Conservation (phyloP, 2,113 vertebrate species). For the Desmodus rotundus region DNA sequence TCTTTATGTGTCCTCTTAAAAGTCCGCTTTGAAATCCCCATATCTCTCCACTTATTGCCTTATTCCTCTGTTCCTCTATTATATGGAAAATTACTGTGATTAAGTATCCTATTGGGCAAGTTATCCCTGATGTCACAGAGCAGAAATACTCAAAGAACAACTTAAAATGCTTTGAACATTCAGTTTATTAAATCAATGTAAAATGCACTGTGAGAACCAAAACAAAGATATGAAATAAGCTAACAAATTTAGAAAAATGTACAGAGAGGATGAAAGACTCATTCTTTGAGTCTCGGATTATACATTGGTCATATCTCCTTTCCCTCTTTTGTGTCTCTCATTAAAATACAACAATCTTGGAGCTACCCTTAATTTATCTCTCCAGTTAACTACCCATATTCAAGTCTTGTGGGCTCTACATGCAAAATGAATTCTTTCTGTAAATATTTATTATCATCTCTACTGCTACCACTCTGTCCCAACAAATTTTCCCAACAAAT, state of each 20-base stretch:
- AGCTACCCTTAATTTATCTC: not conserved
- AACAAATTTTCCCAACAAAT: not conserved
- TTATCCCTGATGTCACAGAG: not conserved
- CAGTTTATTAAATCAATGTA: not conserved
- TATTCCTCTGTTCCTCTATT: not conserved
- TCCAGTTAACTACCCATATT: not conserved
- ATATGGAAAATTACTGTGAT: not conserved
- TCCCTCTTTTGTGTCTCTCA: not conserved
- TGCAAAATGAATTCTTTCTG: not conserved
- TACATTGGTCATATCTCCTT: too few species aligned
- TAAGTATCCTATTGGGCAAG: not conserved
- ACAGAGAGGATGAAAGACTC: not conserved
- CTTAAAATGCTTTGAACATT: not conserved
- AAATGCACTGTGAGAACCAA: not conserved
- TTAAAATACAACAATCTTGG: not conserved
- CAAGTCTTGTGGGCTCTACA: not conserved
- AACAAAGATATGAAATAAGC: not conserved
- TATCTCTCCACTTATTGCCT: not conserved
- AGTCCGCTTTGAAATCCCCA: not conserved
- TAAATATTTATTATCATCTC: not conserved
- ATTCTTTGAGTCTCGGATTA: not conserved
- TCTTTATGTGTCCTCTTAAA: not conserved
- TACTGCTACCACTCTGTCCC: not conserved
- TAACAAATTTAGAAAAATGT: not conserved
- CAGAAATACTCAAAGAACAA: not conserved